Conservation (phyloP, 2,797 vertebrate species). For the Craterocephalus amniculus region DNA sequence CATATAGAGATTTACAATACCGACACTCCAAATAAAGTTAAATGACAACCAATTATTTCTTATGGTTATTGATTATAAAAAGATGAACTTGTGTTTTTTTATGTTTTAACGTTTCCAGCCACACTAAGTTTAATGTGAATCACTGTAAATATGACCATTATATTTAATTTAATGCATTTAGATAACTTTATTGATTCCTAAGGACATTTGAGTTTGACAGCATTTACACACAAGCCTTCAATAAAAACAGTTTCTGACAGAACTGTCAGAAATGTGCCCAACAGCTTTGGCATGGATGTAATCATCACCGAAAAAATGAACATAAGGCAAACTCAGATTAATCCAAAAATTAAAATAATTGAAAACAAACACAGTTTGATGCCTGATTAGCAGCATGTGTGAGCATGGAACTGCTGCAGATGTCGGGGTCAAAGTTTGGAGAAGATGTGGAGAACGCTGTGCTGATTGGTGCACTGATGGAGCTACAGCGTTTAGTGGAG, state of each 20-base stretch:
- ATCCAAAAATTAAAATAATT: not conserved
- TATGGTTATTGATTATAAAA: not conserved
- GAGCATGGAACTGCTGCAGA: too few relatives aligned
- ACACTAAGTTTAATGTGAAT: too few relatives aligned
- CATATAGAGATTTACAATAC: not conserved
- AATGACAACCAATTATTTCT: not conserved
- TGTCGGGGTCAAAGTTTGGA: too few relatives aligned
- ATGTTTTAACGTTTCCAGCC: not conserved
- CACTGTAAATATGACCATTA: too few relatives aligned
- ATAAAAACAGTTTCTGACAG: not conserved
- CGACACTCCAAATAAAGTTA: conserved; percentile 11
- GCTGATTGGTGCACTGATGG: too few relatives aligned
- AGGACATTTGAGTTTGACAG: not conserved
- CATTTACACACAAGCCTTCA: not conserved
- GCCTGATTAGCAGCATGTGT: too few relatives aligned
- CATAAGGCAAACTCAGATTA: not conserved
- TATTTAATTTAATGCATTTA: not conserved
- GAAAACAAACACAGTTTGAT: too few relatives aligned
- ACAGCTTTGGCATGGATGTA: not conserved
- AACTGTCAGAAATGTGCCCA: not conserved
- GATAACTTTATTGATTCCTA: not conserved
- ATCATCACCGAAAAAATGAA: not conserved
- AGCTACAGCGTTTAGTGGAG: too few relatives aligned
- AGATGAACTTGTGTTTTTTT: not conserved
- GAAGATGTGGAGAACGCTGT: too few relatives aligned